Percentiles rank a stretch among this genome's conserved stretches.
phyloP scores from a whole-genome alignment of 2,113 vertebrate species.

The Dissostichus mawsoni region DNA sequence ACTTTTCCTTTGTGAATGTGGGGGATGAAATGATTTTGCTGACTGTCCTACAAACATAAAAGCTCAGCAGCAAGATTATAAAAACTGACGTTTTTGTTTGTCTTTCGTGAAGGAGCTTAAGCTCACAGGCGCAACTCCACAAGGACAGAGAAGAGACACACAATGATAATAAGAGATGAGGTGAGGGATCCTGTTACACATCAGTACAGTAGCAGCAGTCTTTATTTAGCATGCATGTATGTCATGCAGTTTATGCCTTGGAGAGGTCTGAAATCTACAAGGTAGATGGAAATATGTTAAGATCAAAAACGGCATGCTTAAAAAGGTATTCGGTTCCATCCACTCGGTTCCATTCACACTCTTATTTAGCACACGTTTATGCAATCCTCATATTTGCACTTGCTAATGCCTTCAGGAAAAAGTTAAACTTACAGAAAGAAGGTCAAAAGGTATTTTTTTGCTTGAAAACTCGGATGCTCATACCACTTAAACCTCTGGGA shows the following conservation, averaged over 20 bases:
- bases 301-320: constrained; percentile 54
- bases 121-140: constrained; percentile 31
- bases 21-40: not conserved
- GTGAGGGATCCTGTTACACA: constrained; percentile 46
- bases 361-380: constrained; percentile 40
- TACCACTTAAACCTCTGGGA: constrained; percentile 65
- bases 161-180: constrained; percentile 45
- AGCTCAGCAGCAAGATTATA: constrained; percentile 10
- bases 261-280: constrained; percentile 47
- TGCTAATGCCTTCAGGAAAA: constrained; percentile 45
- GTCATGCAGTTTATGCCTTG: constrained; percentile 39
- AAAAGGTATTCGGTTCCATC: constrained; percentile 53
- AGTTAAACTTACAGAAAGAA: constrained; percentile 62
- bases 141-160: constrained; percentile 23
- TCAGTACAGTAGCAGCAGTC: constrained; percentile 39
- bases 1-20: not conserved
- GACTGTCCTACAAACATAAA: constrained; percentile 10
- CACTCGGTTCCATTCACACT: constrained; percentile 38
- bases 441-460: constrained; percentile 66
- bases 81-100: constrained; percentile 49
- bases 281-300: constrained; percentile 31
- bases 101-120: constrained; percentile 27
- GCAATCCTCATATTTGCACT: constrained; percentile 30
- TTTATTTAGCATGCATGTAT: constrained; percentile 54
- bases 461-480: constrained; percentile 53